Base-by-base conservation (phyloP, 2,888 invertebrate species). In the Glaucopsyche alexis region DNA sequence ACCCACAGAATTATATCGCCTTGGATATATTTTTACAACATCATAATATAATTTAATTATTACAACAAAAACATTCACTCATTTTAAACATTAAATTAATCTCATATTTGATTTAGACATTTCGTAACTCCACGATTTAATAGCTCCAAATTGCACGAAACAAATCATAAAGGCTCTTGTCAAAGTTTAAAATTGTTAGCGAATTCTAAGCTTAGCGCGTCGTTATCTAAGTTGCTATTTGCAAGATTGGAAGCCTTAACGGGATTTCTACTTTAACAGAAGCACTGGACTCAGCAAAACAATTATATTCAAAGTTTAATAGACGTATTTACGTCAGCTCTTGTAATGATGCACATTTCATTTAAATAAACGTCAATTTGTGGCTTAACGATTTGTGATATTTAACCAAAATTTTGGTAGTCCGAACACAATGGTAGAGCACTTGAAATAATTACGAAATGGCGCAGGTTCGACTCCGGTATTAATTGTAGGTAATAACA, bases 181-280 rank as follows among this genome's bases (percentile, higher is more conserved):
- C 67, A 47, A 65, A 65, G 67, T 67, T 67, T 47, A 11, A 67
- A 67, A 67, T 67, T 67, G 67, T 67, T 47, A 42, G 47, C 45
- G 11, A 67, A 13, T 29, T 67, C 67, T 45, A 19, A 67, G 67
- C 67, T 67, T 47, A 47, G 47, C 47, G 6, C 47, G 13, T 67
- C 67, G 67, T 67, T 67, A 67, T 47, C 67, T 47, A 67, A 67
- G 45, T 67, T 67, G 67, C 45, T 67, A 67, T 67, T 67, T 67
- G 67, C 67, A 67, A 67, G 67, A 67, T 47, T 67, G 67, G 67
- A 19, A 16, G 16, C 47, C 13, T 67, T 67, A 67, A 45, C 67
- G n/a, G 19, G 67, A 42, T 67, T 67, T 67, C 42, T 67, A 45
- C 42, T 67, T 45, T 45, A 45, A 42, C 42, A 16, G 52, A 8